phyloP scores from a whole-genome alignment of 1,140 invertebrate species.

The Drosophila virilis region DNA sequence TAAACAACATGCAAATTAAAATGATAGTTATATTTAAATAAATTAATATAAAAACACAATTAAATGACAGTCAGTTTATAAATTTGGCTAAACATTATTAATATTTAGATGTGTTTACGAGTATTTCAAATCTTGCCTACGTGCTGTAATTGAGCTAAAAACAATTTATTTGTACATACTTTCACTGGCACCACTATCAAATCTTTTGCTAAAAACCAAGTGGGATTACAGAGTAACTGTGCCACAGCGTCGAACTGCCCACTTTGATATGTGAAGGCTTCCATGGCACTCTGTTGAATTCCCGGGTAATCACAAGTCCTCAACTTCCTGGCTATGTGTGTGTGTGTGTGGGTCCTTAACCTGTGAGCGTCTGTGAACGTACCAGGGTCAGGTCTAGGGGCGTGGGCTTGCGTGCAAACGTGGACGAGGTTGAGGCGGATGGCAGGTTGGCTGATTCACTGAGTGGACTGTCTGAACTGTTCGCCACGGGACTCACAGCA shows the following conservation, averaged over 20 bases:
- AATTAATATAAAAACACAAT: constrained; percentile 52
- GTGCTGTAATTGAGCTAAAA: constrained; percentile 64
- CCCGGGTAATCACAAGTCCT: constrained; percentile 37
- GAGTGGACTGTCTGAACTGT: constrained; percentile 51
- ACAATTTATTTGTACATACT: constrained; percentile 72
- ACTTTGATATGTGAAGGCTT: background rate
- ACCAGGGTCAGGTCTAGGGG: constrained; percentile 89
- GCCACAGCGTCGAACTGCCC: constrained; percentile 4
- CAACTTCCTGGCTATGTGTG: background rate
- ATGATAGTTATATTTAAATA: constrained; percentile 40
- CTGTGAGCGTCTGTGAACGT: constrained; percentile 75
- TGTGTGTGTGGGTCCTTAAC: background rate
- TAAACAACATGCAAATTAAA: constrained; percentile 60
- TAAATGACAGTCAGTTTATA: constrained; percentile 62
- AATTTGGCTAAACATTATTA: constrained; percentile 65
- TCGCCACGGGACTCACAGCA: constrained; percentile 41
- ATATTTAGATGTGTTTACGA: constrained; percentile 12
- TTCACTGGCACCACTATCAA: constrained; percentile 74
- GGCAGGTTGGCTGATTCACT: constrained; percentile 58
- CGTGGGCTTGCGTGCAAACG: constrained; percentile 84
- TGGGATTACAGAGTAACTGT: constrained; percentile 21
- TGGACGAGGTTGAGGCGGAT: constrained; percentile 30
- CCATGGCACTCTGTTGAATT: constrained; percentile 57
- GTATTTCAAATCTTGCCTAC: constrained; percentile 3
- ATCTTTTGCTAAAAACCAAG: constrained; percentile 11